Base-by-base conservation (phyloP, 2,888 invertebrate genomes). In the Leptopterna dolabrata region DNA sequence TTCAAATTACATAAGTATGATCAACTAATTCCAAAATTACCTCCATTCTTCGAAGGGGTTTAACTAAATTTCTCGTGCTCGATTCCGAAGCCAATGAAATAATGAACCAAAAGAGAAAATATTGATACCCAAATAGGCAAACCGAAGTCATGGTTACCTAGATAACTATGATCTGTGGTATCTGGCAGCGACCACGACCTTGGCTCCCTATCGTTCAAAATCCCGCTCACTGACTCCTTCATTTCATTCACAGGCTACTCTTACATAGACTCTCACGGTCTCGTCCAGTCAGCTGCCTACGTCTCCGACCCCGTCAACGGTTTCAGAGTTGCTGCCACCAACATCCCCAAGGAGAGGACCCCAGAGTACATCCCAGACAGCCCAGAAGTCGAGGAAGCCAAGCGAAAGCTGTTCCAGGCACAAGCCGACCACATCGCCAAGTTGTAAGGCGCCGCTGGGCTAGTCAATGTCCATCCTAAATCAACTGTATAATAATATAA, bases 221-320 rank as follows among this genome's bases (percentile, higher is more conserved):
- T 36, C 2, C 36, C 2, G 2, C 36, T 4, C 36, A 36, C 36
- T 36, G 36, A 36, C 36, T 36, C 4, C 7, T 36, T 36, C 2
- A 36, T 36, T 24, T 24, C 3, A 11, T 24, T 63, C 19, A 16
- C 85, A 78, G 94, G 94, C 71, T 95, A 95, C 91, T 94, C 95
- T 55, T 95, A 95, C 91, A 93, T 95, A 87, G 95, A 95, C 91
- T 94, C 94, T 19, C 90, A 94, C 90, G 95, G 95, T 1, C 92
- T 94, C 87, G 91, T 94, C 13, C 95, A 95, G 91, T 94, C 94
- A 47, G 94, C 95, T 29, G 93, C 94, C 88, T 95, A 95, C 90
- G 92, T 94, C 30, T 93, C 95, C 7, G 95, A 95, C 92, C 92
- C 92, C 51, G 92, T 92, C 87, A 93, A 94, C 90, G 95, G 95